Conservation (phyloP, 2,113 vertebrate species). For the Burhinus bistriatus region DNA sequence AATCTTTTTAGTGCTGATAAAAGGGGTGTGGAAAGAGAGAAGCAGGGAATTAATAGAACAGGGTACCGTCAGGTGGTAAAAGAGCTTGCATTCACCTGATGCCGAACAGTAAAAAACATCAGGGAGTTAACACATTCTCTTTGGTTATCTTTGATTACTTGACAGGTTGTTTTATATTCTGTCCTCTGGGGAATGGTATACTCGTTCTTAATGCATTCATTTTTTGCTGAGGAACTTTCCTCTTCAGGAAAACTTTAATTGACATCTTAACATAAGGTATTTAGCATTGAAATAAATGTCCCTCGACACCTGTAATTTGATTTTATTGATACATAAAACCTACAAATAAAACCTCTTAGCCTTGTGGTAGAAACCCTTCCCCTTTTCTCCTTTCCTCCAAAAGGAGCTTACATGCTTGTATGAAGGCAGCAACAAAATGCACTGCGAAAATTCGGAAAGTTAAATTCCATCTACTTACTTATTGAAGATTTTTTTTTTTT, state of each 20-base stretch:
- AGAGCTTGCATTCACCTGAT: constrained; percentile 50
- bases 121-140: constrained; percentile 52
- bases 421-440: background rate
- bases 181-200: constrained; percentile 26
- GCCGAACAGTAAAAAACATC: constrained; percentile 28
- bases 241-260: constrained; percentile 54
- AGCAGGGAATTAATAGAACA: constrained; percentile 30
- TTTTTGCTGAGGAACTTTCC: constrained; percentile 42
- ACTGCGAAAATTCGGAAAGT: background rate
- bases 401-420: background rate
- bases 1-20: background rate
- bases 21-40: background rate
- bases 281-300: constrained; percentile 30
- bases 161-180: constrained; percentile 52
- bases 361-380: background rate
- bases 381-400: background rate
- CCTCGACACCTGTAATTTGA: background rate
- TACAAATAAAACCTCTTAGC: constrained; percentile 1
- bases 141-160: constrained; percentile 55
- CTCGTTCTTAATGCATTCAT: constrained; percentile 5
- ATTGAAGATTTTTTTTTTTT: background rate
- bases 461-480: background rate
- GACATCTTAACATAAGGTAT: constrained; percentile 39
- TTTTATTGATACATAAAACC: constrained; percentile 15
- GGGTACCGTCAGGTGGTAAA: constrained; percentile 1